A percentile compares a stretch with the other conserved stretches of the same genome.
phyloP scores from a whole-genome alignment of 2,888 invertebrate genomes.

The Hirtodrosophila cameraria region DNA sequence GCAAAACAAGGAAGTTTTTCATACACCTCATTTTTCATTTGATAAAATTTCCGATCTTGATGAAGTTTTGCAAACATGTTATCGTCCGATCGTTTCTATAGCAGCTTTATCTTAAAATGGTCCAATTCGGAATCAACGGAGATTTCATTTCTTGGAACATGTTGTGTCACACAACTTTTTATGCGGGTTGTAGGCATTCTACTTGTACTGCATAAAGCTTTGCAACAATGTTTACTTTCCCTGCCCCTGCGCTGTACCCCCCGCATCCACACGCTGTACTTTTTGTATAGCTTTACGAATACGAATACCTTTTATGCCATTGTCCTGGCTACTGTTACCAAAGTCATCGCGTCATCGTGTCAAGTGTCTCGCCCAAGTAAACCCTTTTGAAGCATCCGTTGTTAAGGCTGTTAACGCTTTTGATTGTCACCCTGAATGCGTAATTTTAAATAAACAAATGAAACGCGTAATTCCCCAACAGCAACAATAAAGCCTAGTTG shows the following conservation, averaged over 20 bases:
- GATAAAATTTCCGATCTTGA: too few relatives aligned
- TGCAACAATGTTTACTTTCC: conserved; percentile 16
- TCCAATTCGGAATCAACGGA: background rate
- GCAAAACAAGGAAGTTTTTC: too few relatives aligned
- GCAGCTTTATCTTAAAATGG: background rate
- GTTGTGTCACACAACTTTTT: too few relatives aligned
- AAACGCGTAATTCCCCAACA: conserved; percentile 15
- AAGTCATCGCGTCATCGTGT: conserved; percentile 72
- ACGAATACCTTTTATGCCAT: conserved; percentile 27
- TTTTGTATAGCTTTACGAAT: conserved; percentile 3
- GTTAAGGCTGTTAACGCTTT: conserved; percentile 37
- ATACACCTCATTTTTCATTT: too few relatives aligned
- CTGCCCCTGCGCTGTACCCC: background rate
- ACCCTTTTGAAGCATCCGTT: conserved; percentile 23
- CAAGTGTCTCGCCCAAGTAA: conserved; percentile 54
- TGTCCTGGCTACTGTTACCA: conserved; percentile 31
- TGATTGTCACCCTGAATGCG: conserved; percentile 57
- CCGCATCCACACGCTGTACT: background rate
- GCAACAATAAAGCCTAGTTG: conserved; percentile 23
- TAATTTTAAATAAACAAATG: conserved; percentile 47
- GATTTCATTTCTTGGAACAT: conserved; percentile 14
- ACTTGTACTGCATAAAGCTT: conserved; percentile 5
- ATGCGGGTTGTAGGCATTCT: conserved; percentile 3
- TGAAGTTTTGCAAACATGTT: too few relatives aligned
- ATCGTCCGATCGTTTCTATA: too few relatives aligned